Evolutionary conservation across 1,140 invertebrate genomes (phyloP).

Genomic region (Adoxophyes honmai): DNA sequence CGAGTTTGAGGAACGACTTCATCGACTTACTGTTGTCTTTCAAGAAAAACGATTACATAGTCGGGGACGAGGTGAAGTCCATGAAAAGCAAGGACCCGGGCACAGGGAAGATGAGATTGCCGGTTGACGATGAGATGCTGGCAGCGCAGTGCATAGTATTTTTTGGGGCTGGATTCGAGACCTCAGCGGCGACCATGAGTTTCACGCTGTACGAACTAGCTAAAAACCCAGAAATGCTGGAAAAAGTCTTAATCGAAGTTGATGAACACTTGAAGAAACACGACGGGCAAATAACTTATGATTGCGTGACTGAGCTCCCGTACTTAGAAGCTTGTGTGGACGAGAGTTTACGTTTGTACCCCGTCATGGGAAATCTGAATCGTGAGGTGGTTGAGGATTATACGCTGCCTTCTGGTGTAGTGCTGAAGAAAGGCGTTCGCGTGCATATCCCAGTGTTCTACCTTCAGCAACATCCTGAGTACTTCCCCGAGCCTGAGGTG

Average conservation of each 20-base stretch:
- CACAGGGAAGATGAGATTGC: conserved; percentile 16
- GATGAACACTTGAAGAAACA: conserved; percentile 46
- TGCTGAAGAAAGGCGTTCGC: conserved; percentile 37
- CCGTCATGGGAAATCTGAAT: conserved; percentile 26
- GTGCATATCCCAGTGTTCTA: conserved; percentile 46
- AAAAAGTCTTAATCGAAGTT: conserved; percentile 76
- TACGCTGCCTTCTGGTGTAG: conserved; percentile 37
- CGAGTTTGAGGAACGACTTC: conserved; percentile 27
- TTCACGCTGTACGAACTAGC: conserved; percentile 76
- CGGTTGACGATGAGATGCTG: conserved; percentile 70
- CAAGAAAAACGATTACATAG: conserved; percentile 22
- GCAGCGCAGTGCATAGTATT: conserved; percentile 81
- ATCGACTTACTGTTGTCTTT: conserved; percentile 31
- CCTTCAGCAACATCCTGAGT: conserved; percentile 64
- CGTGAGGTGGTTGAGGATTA: conserved; percentile 40
- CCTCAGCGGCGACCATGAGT: conserved; percentile 64
- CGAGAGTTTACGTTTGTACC: conserved; percentile 44
- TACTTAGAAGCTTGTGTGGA: conserved; percentile 34
- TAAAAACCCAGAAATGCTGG: conserved; percentile 60
- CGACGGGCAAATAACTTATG: conserved; percentile 47
- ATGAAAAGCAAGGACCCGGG: conserved; percentile 18
- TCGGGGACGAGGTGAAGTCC: conserved; percentile 21
- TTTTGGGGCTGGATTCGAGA: conserved; percentile 79
- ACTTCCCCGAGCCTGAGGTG: conserved; percentile 79
- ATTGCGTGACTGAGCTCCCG: conserved; percentile 57